Conservation (phyloP, 2,113 vertebrate genomes). For the Columbina picui region DNA sequence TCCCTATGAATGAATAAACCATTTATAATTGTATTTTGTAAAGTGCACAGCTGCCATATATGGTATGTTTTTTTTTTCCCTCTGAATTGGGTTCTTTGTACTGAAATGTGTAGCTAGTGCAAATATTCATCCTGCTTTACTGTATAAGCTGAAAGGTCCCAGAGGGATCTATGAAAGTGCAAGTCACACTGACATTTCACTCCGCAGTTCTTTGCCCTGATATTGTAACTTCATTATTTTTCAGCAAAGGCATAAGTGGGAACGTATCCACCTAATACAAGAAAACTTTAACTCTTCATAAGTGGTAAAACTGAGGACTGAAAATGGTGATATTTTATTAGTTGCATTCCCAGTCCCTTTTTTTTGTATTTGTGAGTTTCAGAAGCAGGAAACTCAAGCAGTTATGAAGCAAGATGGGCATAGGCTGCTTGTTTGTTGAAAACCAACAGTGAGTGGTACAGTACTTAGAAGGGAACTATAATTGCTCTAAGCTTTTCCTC, state of each 20-base stretch:
- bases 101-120: slow-evolving; percentile 71
- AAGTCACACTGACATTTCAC: slow-evolving; percentile 64
- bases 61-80: slow-evolving; percentile 63
- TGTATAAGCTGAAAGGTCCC: slow-evolving; percentile 38
- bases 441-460: slow-evolving; percentile 51
- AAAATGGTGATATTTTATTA: neutral
- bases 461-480: slow-evolving; percentile 60
- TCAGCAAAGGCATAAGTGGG: neutral
- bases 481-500: slow-evolving; percentile 72
- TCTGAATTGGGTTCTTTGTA: slow-evolving; percentile 75
- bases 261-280: neutral
- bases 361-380: slow-evolving; percentile 10
- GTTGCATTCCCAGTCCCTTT: neutral
- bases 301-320: slow-evolving; percentile 3
- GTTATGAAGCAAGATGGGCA: slow-evolving; percentile 20
- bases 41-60: slow-evolving; percentile 69
- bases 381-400: neutral
- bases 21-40: slow-evolving; percentile 73
- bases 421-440: slow-evolving; percentile 64
- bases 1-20: slow-evolving; percentile 73
- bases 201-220: slow-evolving; percentile 35
- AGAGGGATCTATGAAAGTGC: slow-evolving; percentile 49
- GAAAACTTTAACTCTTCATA: slow-evolving; percentile 19
- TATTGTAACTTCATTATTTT: neutral
- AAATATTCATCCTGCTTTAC: slow-evolving; percentile 69